Base-by-base conservation (phyloP, 53 echinoderm and acorn worm species). In the Echinarachnius parma region DNA sequence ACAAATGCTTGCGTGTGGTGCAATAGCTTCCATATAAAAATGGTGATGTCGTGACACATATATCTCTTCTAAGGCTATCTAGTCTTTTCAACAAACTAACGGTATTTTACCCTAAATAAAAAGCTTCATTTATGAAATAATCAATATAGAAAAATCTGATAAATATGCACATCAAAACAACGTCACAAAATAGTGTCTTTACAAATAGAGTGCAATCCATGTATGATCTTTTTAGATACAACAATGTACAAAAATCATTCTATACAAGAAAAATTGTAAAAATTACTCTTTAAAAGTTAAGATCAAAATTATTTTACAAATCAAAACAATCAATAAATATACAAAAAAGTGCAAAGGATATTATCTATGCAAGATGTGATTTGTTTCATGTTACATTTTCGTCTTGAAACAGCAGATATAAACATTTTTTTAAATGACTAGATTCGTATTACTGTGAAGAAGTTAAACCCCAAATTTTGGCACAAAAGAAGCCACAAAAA, bases 131-230 rank as follows among this genome's bases (percentile, higher is more conserved):
- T 13, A 39, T n/a, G 13, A 39, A 13, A 39, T 39, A 39, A 39
- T 39, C 42, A 39, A 39, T 7, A 39, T 39, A 39, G 42, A 39
- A 50, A 53, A 53, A 53, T 69, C 70, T 69, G 70, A 69, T 69
- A 69, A 69, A 69, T 69, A 69, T 69, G 53, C 70, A 69, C 70
- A 69, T 69, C 70, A 69, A 52, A 69, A 52, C 32, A 66, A 69
- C 70, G 31, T 69, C 70, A 69, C 70, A 69, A 69, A 66, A 69
- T 69, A 69, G 54, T 69, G 52, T 69, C 70, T 69, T 52, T 69
- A 69, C 70, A 69, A 34, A 53, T 52, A 69, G 32, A 69, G 70
- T 69, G 70, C 70, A 53, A 30, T 69, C 70, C 52, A 53, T 31
- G 13, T 69, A 52, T 28, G 53, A 69, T 69, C n/a, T n/a, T n/a